Evolutionary conservation across 2,888 invertebrate genomes (phyloP), one percentile per base, ranked within the genome.

Genomic region (Ormyrus thymus): DNA sequence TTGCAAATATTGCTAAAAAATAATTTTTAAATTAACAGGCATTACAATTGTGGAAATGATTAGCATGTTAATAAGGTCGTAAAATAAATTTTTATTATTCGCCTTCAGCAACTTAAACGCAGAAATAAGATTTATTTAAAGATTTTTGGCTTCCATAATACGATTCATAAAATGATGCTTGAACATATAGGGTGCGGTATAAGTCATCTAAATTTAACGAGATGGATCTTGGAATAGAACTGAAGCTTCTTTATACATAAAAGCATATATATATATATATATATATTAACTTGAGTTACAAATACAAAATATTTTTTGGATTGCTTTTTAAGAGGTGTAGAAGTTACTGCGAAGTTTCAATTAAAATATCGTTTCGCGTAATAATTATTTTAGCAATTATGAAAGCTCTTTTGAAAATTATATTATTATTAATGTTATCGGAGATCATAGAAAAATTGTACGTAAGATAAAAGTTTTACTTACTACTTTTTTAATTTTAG

Each of bases 101-200:
- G 29, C 1, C 55, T 46, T 5, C 55, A 10, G 11, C 7, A 45
- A 46, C 29, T 64, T 8, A 6, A 10, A 9, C 13, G 43, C 29
- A 7, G 2, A 58, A 64, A n/a, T 46, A 1, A 58, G 7, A 53
- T 65, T 51, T 74, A 70, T 70, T 79, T 74, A 74, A 59, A 70
- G 70, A 82, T 70, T 78, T 83, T 81, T 79, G 77, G 70, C 81
- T 82, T 80, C 82, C 83, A 81, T 83, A 85, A 84, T 84, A 83
- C 83, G 83, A 84, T 85, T 86, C 87, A 87, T 87, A 87, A 87
- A 29, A 85, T 84, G 85, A 84, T 84, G 86, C 88, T 89, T 89
- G 89, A 86, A 88, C 89, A 87, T 89, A 89, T 89, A 89, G 87
- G 89, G 89, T 88, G 87, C 87, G 89, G 85, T 85, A 86, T 85